Conservation (phyloP, 1,140 invertebrate genomes). For the Lordiphosa mommai region DNA sequence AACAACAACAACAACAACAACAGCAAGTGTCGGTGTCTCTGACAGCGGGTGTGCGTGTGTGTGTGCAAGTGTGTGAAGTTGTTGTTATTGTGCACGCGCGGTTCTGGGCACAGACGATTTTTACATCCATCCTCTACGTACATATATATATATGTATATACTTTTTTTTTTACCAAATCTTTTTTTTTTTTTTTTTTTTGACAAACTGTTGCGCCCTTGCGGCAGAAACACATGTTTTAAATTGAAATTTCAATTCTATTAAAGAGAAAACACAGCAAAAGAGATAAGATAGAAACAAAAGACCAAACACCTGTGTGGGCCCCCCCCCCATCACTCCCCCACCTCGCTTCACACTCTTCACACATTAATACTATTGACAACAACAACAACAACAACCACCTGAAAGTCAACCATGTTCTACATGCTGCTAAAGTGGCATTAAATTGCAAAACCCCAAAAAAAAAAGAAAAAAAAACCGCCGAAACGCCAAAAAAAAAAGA, state of each 20-base stretch:
- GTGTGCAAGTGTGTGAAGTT: neutral
- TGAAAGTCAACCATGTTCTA: too few relatives aligned
- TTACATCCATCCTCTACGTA: neutral
- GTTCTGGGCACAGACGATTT: too few relatives aligned
- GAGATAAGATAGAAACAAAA: neutral
- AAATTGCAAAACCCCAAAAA: neutral
- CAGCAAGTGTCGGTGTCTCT: neutral
- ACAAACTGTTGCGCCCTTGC: too few relatives aligned
- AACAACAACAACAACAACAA: too few relatives aligned
- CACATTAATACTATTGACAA: too few relatives aligned
- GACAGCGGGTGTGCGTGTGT: neutral
- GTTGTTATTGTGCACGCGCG: neutral
- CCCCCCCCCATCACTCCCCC: too few relatives aligned
- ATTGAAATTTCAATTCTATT: neutral
- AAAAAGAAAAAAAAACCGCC: neutral
- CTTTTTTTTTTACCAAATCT: neutral
- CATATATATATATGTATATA: neutral
- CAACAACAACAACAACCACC: too few relatives aligned
- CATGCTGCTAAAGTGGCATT: too few relatives aligned
- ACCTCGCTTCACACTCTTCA: too few relatives aligned
- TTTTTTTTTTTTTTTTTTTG: neutral
- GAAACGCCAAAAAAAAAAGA: neutral
- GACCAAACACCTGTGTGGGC: neutral
- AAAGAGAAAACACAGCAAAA: neutral
- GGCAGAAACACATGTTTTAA: too few relatives aligned